These are phyloP conservation scores for Hippocampus barbouri DNA, from an alignment of 2,113 vertebrate species.

Conservation along the genomic window DNA sequence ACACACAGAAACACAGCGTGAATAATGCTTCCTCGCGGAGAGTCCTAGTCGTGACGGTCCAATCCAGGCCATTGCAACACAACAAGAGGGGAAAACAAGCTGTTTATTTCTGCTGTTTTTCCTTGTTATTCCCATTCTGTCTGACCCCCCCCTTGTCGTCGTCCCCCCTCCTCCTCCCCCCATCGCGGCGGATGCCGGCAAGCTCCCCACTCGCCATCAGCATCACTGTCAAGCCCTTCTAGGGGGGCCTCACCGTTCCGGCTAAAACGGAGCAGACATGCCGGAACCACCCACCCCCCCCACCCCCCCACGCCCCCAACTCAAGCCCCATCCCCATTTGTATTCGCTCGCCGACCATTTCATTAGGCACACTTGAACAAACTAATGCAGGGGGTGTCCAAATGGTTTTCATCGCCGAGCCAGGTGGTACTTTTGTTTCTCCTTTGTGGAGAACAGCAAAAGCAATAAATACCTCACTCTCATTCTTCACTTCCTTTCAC, in stretches of 20 bases:
- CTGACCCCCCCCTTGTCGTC: constrained; percentile 24
- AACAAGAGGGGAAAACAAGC: not conserved
- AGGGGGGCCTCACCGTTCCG: constrained; percentile 16
- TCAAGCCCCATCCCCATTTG: constrained; percentile 13
- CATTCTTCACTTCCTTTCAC: too few species aligned
- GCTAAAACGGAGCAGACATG: constrained; percentile 51
- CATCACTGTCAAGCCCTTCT: constrained; percentile 40
- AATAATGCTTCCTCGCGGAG: constrained; percentile 55
- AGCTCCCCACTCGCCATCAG: constrained; percentile 27
- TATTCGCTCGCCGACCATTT: not conserved
- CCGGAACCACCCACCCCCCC: not conserved
- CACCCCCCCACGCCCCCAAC: not conserved
- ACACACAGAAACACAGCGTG: constrained; percentile 16
- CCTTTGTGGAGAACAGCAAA: not conserved
- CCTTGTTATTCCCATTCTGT: constrained; percentile 49
- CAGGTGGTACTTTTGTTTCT: not conserved
- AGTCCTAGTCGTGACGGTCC: constrained; percentile 54
- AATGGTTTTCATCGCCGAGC: not conserved
- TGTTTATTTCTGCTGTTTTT: constrained; percentile 34
- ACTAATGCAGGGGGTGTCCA: not conserved
- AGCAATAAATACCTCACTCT: too few species aligned
- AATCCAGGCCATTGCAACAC: constrained; percentile 4
- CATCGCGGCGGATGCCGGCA: constrained; percentile 25
- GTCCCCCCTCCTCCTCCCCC: too few species aligned
- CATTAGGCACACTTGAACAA: not conserved